phyloP scores from a whole-genome alignment of 2,113 vertebrate genomes.

The Phyllostomus hastatus region DNA sequence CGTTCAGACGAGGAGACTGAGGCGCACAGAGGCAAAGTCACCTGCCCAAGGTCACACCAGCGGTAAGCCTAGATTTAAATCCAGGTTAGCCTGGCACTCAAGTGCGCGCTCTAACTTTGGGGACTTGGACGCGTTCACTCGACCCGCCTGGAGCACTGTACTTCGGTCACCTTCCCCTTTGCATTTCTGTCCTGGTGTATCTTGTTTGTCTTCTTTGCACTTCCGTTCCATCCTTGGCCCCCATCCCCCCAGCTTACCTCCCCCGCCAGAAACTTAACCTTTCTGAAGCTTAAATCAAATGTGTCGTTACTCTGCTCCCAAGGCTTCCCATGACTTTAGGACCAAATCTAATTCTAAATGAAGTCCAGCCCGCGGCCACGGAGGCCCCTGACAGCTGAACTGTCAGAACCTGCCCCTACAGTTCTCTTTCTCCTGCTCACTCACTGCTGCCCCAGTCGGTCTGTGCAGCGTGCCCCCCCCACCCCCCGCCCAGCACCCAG shows the following conservation, averaged over 20 bases:
- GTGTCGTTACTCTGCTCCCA: background rate
- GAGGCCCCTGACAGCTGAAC: background rate
- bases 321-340: background rate
- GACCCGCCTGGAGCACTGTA: background rate
- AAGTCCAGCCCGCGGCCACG: background rate
- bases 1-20: constrained; percentile 68
- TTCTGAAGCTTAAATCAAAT: background rate
- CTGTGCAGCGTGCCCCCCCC: no score
- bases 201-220: background rate
- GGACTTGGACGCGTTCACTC: background rate
- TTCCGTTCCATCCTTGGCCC: background rate
- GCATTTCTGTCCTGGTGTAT: constrained; percentile 30
- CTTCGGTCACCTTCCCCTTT: background rate
- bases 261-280: background rate
- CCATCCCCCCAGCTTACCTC: background rate
- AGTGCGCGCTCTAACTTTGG: constrained; percentile 38
- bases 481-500: no score
- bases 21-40: constrained; percentile 60
- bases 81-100: constrained; percentile 6
- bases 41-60: constrained; percentile 70
- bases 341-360: background rate
- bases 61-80: constrained; percentile 49
- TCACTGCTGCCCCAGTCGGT: background rate
- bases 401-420: background rate
- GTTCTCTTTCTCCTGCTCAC: background rate